Base-by-base conservation (phyloP, 2,797 vertebrate genomes). In the Acanthurus lineatus region DNA sequence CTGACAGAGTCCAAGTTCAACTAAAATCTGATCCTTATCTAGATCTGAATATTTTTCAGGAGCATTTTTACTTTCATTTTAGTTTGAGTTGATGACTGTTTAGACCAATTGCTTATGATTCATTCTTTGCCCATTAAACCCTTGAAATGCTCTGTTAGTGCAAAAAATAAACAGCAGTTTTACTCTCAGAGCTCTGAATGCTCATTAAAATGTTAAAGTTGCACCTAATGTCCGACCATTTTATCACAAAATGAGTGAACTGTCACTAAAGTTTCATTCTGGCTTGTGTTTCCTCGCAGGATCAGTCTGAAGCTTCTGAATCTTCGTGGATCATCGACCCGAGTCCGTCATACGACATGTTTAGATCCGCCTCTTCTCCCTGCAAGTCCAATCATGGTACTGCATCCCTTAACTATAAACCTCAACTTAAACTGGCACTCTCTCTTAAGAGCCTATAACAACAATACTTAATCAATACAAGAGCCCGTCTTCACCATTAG, bases 381-480 rank as follows among this genome's bases (percentile, higher is more conserved):
- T 58, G 65, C 59, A 28, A 16, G 22, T 86, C 81, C 52, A 62
- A 6, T 7, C 56, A 54, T 9, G 17, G 88, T 90, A 86, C 22
- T 48, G 76, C 53, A 54, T n/a, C 16, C 28, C 9, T 67, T 38
- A 38, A 80, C 61, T 63, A 32, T 69, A 7, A 19, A 17, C 16
- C 62, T 32, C 15, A 71, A 53, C 71, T 61, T 69, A 67, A 85
- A 61, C 59, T 35, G 42, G 44, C 42, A 0, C 69, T 76, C 22
- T 64, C 65, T 44, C 76, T 67, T 22, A 52, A 83, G 75, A 79
- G 75, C 68, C 70, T 73, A 58, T 77, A 71, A 81, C 82, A 88
- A 83, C 84, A 83, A 83, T 82, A 86, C 79, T 92, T 82, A 89
- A 92, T 93, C 92, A 92, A 87, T 93, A 87, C 79, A 47, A 91